These are phyloP conservation scores for Cynocephalus volans DNA, from an alignment of 2,113 vertebrate species.

Conservation along the genomic window DNA sequence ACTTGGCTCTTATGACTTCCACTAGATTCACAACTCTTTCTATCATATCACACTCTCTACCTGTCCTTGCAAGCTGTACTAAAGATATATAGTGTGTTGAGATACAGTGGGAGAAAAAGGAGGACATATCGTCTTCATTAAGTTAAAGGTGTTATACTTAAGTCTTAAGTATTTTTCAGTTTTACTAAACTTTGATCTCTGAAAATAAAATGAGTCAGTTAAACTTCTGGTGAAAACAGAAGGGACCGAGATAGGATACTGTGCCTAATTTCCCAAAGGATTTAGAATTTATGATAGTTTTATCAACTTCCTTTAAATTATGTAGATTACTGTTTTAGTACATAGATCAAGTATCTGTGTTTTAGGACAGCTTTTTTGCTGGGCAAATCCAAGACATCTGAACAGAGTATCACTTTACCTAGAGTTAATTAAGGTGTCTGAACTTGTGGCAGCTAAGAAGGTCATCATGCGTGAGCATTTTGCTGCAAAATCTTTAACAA, in stretches of 20 bases:
- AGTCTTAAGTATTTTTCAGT: conserved; percentile 57
- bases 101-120: not conserved
- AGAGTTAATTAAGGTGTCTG: conserved; percentile 51
- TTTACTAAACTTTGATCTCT: conserved; percentile 73
- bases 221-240: conserved; percentile 16
- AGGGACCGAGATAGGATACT: conserved; percentile 27
- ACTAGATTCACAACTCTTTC: not conserved
- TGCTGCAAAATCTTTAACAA: not conserved
- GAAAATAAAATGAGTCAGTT: conserved; percentile 64
- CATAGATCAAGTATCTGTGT: conserved; percentile 17
- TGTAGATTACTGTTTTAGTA: not conserved
- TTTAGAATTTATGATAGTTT: conserved; percentile 50
- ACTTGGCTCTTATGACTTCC: not conserved
- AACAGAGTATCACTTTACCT: conserved; percentile 57
- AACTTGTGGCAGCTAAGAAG: conserved; percentile 36
- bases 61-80: not conserved
- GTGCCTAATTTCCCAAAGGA: conserved; percentile 68
- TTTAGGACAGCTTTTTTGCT: conserved; percentile 52
- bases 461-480: conserved; percentile 19
- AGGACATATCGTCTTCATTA: not conserved
- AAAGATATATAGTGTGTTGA: not conserved
- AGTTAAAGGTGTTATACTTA: conserved; percentile 55
- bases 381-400: not conserved
- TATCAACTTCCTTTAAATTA: conserved; percentile 24
- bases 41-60: not conserved